Percentiles rank a stretch among this genome's conserved stretches.
These are phyloP conservation scores for Zaprionus lachaisei DNA, from an alignment of 1,140 invertebrate species.

Conservation along the genomic window DNA sequence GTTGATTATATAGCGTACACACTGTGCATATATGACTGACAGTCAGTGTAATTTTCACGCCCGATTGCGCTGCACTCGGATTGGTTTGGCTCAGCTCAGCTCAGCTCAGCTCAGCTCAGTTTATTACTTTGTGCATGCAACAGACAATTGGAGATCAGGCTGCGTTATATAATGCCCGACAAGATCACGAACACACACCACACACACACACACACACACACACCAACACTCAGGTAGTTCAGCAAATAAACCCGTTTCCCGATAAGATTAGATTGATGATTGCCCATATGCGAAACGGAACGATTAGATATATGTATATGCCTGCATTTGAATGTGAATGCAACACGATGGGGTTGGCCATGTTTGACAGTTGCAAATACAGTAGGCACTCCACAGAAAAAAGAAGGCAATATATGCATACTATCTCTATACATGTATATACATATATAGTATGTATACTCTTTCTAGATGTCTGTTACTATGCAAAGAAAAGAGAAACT, in stretches of 20 bases:
- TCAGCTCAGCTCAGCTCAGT: background rate
- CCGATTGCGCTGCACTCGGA: slow-evolving; percentile 54
- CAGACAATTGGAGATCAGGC: slow-evolving; percentile 26
- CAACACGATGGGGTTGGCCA: slow-evolving; percentile 5
- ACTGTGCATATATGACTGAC: slow-evolving; percentile 26
- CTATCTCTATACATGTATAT: too few relatives aligned
- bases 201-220: too few relatives aligned
- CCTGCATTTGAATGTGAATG: slow-evolving; percentile 18
- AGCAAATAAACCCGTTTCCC: slow-evolving; percentile 13
- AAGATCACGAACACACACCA: background rate
- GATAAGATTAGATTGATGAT: slow-evolving; percentile 33
- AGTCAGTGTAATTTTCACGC: slow-evolving; percentile 57
- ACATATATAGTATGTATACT: too few relatives aligned
- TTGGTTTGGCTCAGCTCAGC: background rate
- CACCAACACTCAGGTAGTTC: slow-evolving; percentile 8
- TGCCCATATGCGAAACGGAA: slow-evolving; percentile 19
- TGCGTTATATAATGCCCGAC: slow-evolving; percentile 18
- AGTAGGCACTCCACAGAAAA: background rate
- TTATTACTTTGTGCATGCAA: slow-evolving; percentile 6
- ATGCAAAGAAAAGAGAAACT: background rate
- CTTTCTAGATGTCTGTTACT: background rate
- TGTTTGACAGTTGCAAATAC: background rate
- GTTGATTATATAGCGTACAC: slow-evolving; percentile 16
- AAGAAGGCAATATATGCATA: background rate
- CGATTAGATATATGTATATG: slow-evolving; percentile 31